Conservation (phyloP, 2,888 invertebrate genomes). For the Drosophila eohydei region DNA sequence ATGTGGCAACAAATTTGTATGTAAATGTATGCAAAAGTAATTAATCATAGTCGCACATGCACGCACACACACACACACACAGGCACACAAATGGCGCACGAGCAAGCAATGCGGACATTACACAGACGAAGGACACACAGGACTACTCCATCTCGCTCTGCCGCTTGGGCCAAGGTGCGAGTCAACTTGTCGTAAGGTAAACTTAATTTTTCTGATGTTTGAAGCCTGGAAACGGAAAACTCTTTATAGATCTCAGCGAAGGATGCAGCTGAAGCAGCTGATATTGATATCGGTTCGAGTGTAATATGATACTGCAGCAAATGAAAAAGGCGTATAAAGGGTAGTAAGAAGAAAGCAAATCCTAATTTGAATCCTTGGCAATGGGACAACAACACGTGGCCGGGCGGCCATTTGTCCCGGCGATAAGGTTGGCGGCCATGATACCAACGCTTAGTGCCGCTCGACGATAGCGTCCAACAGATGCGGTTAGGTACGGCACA, state of each 20-base stretch:
- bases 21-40: slow-evolving; percentile 81
- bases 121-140: slow-evolving; percentile 44
- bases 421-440: slow-evolving; percentile 72
- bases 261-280: slow-evolving; percentile 3
- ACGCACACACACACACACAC: slow-evolving; percentile 50
- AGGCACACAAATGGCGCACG: slow-evolving; percentile 22
- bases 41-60: slow-evolving; percentile 80
- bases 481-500: slow-evolving; percentile 27
- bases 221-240: slow-evolving; percentile 13
- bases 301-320: slow-evolving; percentile 69
- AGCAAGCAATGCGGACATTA: slow-evolving; percentile 60
- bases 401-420: slow-evolving; percentile 44
- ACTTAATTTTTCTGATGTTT: slow-evolving; percentile 70
- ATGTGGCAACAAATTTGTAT: slow-evolving; percentile 82
- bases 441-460: slow-evolving; percentile 63
- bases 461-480: slow-evolving; percentile 61
- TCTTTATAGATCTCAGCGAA: background rate
- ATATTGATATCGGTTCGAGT: slow-evolving; percentile 16
- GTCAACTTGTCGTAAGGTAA: slow-evolving; percentile 73
- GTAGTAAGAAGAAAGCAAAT: slow-evolving; percentile 30
- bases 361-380: slow-evolving; percentile 39
- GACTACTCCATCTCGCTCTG: slow-evolving; percentile 9
- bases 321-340: slow-evolving; percentile 2
- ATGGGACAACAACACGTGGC: slow-evolving; percentile 50
- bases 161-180: slow-evolving; percentile 47